Percentiles rank a stretch among this genome's conserved stretches.
Conservation (phyloP, 2,888 invertebrate genomes). For the Lobophora halterata region DNA sequence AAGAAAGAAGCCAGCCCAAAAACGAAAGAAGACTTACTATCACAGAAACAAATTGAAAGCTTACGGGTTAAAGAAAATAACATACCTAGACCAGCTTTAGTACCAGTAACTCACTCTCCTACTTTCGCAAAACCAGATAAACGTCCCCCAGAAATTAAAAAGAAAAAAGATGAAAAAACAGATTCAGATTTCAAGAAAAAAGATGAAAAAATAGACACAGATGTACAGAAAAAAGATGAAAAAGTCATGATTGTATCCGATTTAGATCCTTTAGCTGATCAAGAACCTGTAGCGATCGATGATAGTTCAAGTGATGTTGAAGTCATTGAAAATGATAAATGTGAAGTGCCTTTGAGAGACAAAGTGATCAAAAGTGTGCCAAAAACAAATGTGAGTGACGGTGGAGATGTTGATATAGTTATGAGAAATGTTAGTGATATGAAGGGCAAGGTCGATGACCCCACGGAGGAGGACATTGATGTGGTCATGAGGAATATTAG, state of each 20-base stretch:
- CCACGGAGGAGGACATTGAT: constrained; percentile 60
- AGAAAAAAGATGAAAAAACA: neutral
- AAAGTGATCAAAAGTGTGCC: constrained; percentile 36
- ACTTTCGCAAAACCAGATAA: constrained; percentile 73
- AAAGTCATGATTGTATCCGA: constrained; percentile 67
- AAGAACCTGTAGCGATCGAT: constrained; percentile 61
- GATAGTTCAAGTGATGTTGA: constrained; percentile 78
- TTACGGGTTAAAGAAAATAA: constrained; percentile 65
- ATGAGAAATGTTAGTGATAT: too few species aligned
- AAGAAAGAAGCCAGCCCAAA: constrained; percentile 47
- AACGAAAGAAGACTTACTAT: constrained; percentile 52
- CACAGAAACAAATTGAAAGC: constrained; percentile 60
- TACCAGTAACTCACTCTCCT: constrained; percentile 66
- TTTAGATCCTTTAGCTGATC: constrained; percentile 60
- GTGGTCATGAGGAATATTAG: constrained; percentile 62
- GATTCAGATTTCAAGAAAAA: constrained; percentile 42
- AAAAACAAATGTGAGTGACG: too few species aligned
- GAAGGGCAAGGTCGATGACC: constrained; percentile 49
- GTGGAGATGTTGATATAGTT: constrained; percentile 28
- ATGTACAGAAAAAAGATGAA: constrained; percentile 68
- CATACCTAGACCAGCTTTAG: constrained; percentile 61
- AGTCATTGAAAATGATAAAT: constrained; percentile 60
- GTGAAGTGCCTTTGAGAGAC: constrained; percentile 65
- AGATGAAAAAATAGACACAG: constrained; percentile 58
- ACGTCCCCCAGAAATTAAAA: constrained; percentile 51